Percentiles rank a stretch among this genome's conserved stretches.
These are phyloP conservation scores for Arnoldichthys spilopterus DNA, from an alignment of 2,797 vertebrate species.

Conservation along the genomic window DNA sequence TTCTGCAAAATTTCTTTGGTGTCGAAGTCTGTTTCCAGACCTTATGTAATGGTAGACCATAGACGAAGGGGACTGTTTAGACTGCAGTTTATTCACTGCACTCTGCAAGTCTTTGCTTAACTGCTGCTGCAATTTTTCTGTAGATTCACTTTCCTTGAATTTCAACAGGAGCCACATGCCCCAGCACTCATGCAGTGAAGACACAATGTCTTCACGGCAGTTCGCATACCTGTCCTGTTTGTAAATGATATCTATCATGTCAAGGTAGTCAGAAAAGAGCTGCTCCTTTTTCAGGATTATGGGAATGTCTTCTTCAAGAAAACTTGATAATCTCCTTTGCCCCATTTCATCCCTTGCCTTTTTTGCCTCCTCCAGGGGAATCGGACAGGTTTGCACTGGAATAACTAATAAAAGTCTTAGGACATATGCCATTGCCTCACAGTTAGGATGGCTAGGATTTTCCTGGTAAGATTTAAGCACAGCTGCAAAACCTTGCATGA, in stretches of 20 bases:
- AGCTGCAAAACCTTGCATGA: background rate
- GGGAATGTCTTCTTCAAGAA: conserved; percentile 51
- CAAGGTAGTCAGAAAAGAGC: conserved; percentile 55
- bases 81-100: conserved; percentile 47
- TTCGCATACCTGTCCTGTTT: background rate
- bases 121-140: conserved; percentile 19
- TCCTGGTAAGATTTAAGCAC: background rate
- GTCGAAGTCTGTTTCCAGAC: conserved; percentile 38
- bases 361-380: conserved; percentile 37
- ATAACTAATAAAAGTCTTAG: background rate
- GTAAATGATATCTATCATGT: conserved; percentile 13
- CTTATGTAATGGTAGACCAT: conserved; percentile 55
- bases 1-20: background rate
- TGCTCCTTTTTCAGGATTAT: conserved; percentile 48
- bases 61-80: conserved; percentile 58
- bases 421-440: background rate
- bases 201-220: conserved; percentile 18
- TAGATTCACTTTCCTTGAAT: conserved; percentile 11
- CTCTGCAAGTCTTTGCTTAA: conserved; percentile 41
- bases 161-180: conserved; percentile 48
- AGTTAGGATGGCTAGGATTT: background rate
- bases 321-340: background rate
- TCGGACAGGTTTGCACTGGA: accelerated
- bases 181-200: conserved; percentile 53
- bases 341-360: conserved; percentile 13